Conservation (phyloP, 2,888 invertebrate species). For the Saturnia pavonia region DNA sequence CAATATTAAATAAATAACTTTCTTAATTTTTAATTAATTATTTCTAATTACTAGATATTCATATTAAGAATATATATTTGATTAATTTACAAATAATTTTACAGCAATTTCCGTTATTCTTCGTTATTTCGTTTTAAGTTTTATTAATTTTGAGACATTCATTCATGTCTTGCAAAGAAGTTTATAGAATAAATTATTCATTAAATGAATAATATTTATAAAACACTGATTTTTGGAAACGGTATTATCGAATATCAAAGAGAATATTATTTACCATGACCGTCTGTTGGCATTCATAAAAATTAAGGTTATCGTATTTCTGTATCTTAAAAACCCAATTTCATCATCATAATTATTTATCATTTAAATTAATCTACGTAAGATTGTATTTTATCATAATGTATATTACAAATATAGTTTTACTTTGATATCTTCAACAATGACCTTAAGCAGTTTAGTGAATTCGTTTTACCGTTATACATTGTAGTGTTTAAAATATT, state of each 20-base stretch:
- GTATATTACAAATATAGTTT: background rate
- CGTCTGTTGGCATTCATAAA: constrained; percentile 23
- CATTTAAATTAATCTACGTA: constrained; percentile 12
- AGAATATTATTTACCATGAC: constrained; percentile 22
- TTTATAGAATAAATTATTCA: too few relatives aligned
- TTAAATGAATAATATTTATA: background rate
- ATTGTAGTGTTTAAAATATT: too few relatives aligned
- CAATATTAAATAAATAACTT: too few relatives aligned
- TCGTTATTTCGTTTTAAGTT: too few relatives aligned
- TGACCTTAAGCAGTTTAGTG: background rate
- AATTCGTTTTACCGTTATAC: too few relatives aligned
- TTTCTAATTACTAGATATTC: too few relatives aligned
- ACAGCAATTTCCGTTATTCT: too few relatives aligned
- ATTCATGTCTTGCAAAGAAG: too few relatives aligned
- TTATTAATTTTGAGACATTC: too few relatives aligned
- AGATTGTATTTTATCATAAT: constrained; percentile 2
- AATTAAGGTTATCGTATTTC: constrained; percentile 21
- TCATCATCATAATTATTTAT: constrained; percentile 17
- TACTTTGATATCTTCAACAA: background rate
- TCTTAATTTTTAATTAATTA: too few relatives aligned
- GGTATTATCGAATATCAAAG: background rate
- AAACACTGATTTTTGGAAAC: background rate
- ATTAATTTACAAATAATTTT: too few relatives aligned
- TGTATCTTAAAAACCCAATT: constrained; percentile 16
- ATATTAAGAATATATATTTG: too few relatives aligned